Evolutionary conservation across 2,888 invertebrate genomes (phyloP).

Genomic region (Drosophila austrosaltans): DNA sequence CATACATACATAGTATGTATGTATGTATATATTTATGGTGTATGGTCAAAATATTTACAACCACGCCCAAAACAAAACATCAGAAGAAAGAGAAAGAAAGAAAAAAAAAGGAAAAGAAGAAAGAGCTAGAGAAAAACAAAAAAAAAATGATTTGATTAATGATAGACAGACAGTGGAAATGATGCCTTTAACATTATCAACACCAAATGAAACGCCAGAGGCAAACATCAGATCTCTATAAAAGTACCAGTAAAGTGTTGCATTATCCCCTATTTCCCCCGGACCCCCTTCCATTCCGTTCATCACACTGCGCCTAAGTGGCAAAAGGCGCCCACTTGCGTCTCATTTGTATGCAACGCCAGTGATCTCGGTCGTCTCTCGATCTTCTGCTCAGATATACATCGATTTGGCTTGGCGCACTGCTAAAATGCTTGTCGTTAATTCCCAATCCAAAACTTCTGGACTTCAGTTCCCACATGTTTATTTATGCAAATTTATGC

Average conservation of each 20-base stretch:
- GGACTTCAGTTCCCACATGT: slow-evolving; percentile 51
- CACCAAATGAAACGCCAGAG: slow-evolving; percentile 36
- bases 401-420: slow-evolving; percentile 66
- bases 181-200: slow-evolving; percentile 59
- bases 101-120: background rate
- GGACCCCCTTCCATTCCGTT: background rate
- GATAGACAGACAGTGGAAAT: slow-evolving; percentile 50
- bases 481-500: slow-evolving; percentile 71
- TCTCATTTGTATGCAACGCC: slow-evolving; percentile 72
- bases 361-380: slow-evolving; percentile 49
- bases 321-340: slow-evolving; percentile 73
- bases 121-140: slow-evolving; percentile 27
- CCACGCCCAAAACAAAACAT: slow-evolving; percentile 51
- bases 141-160: slow-evolving; percentile 58
- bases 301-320: slow-evolving; percentile 41
- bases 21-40: background rate
- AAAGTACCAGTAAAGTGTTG: slow-evolving; percentile 45
- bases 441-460: slow-evolving; percentile 21
- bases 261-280: slow-evolving; percentile 10
- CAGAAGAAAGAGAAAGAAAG: background rate
- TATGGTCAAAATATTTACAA: slow-evolving; percentile 73
- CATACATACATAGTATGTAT: background rate
- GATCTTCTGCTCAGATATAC: slow-evolving; percentile 42
- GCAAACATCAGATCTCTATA: slow-evolving; percentile 3
- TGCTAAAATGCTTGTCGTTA: slow-evolving; percentile 68